Conservation (phyloP, 2,113 vertebrate species). For the Charina bottae region DNA sequence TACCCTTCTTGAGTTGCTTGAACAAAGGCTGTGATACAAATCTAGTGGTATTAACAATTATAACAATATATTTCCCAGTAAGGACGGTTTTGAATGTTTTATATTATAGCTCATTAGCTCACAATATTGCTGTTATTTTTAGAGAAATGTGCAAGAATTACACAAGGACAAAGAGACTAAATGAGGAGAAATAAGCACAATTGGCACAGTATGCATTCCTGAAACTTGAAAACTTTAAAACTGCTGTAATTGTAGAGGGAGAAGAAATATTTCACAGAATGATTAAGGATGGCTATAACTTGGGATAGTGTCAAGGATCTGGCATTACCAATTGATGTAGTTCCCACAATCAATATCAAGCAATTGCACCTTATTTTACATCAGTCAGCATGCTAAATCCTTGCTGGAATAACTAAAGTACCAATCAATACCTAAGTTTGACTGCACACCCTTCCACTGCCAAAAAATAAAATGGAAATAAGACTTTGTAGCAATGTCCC, state of each 20-base stretch:
- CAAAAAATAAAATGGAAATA: constrained; percentile 1
- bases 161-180: neutral
- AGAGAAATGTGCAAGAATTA: neutral
- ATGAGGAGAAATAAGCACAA: neutral
- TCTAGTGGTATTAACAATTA: neutral
- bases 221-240: neutral
- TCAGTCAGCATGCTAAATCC: constrained; percentile 47
- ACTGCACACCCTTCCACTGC: constrained; percentile 40
- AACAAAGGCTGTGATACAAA: neutral
- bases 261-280: neutral
- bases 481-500: neutral
- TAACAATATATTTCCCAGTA: neutral
- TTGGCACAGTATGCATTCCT: neutral
- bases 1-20: neutral
- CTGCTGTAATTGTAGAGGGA: neutral
- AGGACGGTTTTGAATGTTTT: neutral
- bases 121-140: neutral
- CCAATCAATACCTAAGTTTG: constrained; percentile 56
- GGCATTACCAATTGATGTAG: constrained; percentile 49
- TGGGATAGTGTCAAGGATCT: constrained; percentile 41
- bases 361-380: constrained; percentile 58
- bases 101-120: neutral
- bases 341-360: constrained; percentile 54
- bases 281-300: constrained; percentile 37
- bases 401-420: constrained; percentile 57